Evolutionary conservation across 2,113 vertebrate species (phyloP), one percentile per base, ranked within the genome.

Genomic region (Tauraco erythrolophus): DNA sequence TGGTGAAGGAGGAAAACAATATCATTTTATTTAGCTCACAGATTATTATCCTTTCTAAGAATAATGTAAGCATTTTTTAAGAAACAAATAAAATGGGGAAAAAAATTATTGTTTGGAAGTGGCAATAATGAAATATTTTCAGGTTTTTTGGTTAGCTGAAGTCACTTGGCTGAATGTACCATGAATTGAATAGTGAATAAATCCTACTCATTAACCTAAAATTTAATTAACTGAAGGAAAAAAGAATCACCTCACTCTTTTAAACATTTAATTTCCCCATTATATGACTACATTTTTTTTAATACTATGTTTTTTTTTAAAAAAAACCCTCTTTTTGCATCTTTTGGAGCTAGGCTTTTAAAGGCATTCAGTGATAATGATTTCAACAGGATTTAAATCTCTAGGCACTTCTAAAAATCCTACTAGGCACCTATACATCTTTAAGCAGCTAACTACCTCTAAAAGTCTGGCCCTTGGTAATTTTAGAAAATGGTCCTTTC

Each of bases 401-500:
- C 92, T 51, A 78, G 92, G 28, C n/a, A 54, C 50, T 82, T 84
- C 77, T 87, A 35, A 72, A 96, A 97, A 54, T 21, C 92, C 84
- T 80, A 79, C 30, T 27, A 89, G 86, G 23, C 56, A 69, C 76
- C 91, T 81, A 27, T 45, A 82, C 57, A 79, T 94, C 84, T 95
- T 84, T 89, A 89, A 92, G 94, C 84, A 94, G 69, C 91, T 94
- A 94, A 71, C 77, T 95, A 65, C 89, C 50, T 94, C 81, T 81
- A 78, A 39, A 95, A 60, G 35, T 89, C 91, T 91, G 87, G 81
- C 65, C 87, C 87, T 84, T 93, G 94, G 91, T 93, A 93, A 89
- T 96, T 89, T 91, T 93, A 88, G 74, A 95, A 93, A 94, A 95
- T 90, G 58, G 92, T 94, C 96, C 93, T 92, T 95, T 96, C 93